These are phyloP conservation scores for Paragorgia papillata DNA, from an alignment of 92 coral and sea anemone species.

Conservation along the genomic window DNA sequence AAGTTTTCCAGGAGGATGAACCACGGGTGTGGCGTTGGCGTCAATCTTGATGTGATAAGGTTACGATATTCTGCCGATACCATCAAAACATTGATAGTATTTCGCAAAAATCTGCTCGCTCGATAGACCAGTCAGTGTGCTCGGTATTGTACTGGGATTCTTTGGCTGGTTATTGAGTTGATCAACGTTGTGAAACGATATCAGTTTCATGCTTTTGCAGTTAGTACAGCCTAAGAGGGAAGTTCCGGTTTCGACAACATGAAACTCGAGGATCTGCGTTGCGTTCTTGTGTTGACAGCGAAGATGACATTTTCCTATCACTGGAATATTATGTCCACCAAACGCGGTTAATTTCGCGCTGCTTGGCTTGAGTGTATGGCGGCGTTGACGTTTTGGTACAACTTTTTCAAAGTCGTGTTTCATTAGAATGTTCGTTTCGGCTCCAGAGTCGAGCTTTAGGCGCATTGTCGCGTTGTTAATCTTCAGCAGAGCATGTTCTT, in stretches of 20 bases:
- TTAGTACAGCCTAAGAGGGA: constrained; percentile 42
- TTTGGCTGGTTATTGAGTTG: neutral
- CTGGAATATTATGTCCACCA: constrained; percentile 48
- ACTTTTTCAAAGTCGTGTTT: constrained; percentile 34
- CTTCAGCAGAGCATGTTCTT: constrained; percentile 35
- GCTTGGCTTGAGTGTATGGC: constrained; percentile 34
- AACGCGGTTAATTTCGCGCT: constrained; percentile 47
- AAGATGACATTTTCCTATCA: constrained; percentile 46
- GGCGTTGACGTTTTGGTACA: constrained; percentile 40
- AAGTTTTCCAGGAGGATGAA: constrained; percentile 55
- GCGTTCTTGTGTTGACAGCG: constrained; percentile 22
- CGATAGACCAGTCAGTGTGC: neutral
- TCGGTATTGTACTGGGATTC: neutral
- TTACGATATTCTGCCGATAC: constrained; percentile 40
- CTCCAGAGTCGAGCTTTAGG: constrained; percentile 53
- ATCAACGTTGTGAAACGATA: constrained; percentile 37
- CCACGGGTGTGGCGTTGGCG: constrained; percentile 29
- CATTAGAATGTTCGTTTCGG: constrained; percentile 51
- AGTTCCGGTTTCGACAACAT: constrained; percentile 46
- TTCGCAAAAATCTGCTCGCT: constrained; percentile 32
- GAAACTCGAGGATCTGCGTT: constrained; percentile 29
- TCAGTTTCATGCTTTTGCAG: constrained; percentile 49
- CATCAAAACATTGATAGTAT: constrained; percentile 50
- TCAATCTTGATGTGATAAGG: constrained; percentile 53
- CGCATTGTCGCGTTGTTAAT: constrained; percentile 29